Evolutionary conservation across 2,113 vertebrate species (phyloP), one percentile per base, ranked within the genome.

Genomic region (Sylvia atricapilla): DNA sequence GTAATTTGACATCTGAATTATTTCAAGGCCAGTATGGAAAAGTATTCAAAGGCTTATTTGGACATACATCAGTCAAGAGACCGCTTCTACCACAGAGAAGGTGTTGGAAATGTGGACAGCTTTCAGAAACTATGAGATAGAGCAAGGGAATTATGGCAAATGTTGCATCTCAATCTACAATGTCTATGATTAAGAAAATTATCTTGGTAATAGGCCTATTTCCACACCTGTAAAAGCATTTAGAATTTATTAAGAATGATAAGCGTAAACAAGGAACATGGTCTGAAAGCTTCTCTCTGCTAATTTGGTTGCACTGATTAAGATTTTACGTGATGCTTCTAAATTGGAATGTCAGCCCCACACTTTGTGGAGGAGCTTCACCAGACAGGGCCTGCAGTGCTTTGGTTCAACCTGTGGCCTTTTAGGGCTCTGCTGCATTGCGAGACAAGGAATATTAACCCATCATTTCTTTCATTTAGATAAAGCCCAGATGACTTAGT

Each of bases 1-100:
- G 97, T 98, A 98, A 99, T 99, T 98, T 99, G 99, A 99, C 98
- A 98, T 98, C 98, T 98, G 98, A 99, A 98, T 99, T 99, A 98
- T 98, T 99, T 98, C 95, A 98, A 98, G 97, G 97, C 98, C 98
- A 98, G 97, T 98, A 98, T 97, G 97, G 97, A 97, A 97, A 98
- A 98, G 98, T 98, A 98, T 98, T 98, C 98, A 98, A 98, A 97
- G 97, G 97, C 98, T 98, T 98, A 98, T 99, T 99, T 98, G 98
- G 99, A 98, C 98, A 97, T 88, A 97, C 97, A 97, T 99, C 99
- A 99, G 98, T 99, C 99, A 99, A 97, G 95, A 97, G 96, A 97
- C 83, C 73, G 41, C 88, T 97, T 95, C 89, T 80, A 74, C 94
- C 69, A 78, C 80, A 89, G 92, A 95, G 97, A 96, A 94, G 94